Base-by-base conservation (phyloP, 2,888 invertebrate genomes). In the Euplexia lucipara region DNA sequence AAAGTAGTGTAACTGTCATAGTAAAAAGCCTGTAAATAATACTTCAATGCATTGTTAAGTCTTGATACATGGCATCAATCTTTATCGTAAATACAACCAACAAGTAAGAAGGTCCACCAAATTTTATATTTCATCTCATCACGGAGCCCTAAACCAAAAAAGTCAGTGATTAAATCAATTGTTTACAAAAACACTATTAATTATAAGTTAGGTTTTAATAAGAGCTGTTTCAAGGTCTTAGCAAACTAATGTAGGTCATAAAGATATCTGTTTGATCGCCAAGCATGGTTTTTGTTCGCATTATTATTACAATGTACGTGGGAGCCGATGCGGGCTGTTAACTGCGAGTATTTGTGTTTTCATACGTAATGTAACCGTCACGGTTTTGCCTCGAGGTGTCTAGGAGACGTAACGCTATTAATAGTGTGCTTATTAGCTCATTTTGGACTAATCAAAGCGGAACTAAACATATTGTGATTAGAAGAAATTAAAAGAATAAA, bases 171-270 rank as follows among this genome's bases (percentile, higher is more conserved):
- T 76, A 74, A 58, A 20, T 12, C 18, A 54, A 56, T 51, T 52
- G 42, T 57, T 52, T 64, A 42, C 37, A 66, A 66, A 69, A 57
- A 66, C 60, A 54, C 18, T 16, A 67, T 48, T 77, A 75, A 75
- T 77, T 67, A 77, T 26, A 56, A 67, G 61, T 66, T 67, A 60
- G 34, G 47, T 7, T 64, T 65, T 76, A 75, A 64, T 79, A 54
- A 68, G 65, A 70, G 69, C 59, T 66, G 58, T 63, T 77, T 74
- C 80, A 87, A 87, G 89, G 89, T 83, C 82, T 79, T 61, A 69
- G 59, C 79, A 66, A 75, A 82, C 56, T 82, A 82, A 88, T 86
- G 82, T 88, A 85, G 89, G 89, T 86, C 88, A 85, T 79, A 81
- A 81, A 81, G 81, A 79, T 78, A 83, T 80, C 79, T 75, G 30